Conservation (phyloP, 2,888 invertebrate genomes). For the Gari tellinella region DNA sequence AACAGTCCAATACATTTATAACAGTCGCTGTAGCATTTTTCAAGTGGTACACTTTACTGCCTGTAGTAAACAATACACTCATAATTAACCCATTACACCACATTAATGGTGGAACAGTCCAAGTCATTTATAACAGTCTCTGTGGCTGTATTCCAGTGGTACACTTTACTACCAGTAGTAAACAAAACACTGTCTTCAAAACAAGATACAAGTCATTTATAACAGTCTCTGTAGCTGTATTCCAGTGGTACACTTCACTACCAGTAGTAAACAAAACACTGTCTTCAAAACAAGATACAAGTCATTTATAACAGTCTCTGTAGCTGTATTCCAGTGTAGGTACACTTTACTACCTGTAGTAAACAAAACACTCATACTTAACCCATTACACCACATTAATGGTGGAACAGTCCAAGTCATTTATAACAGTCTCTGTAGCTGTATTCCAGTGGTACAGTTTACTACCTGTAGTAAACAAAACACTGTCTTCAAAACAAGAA, state of each 20-base stretch:
- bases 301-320: too few species aligned
- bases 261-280: too few species aligned
- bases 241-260: too few species aligned
- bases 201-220: neutral
- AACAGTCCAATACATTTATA: constrained; percentile 90
- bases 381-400: too few species aligned
- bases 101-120: constrained; percentile 87
- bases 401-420: constrained; percentile 89
- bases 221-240: too few species aligned
- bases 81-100: too few species aligned
- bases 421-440: constrained; percentile 88
- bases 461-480: constrained; percentile 87
- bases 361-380: too few species aligned
- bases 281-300: too few species aligned
- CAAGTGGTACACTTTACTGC: constrained; percentile 96
- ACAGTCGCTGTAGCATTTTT: constrained; percentile 89
- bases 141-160: constrained; percentile 92
- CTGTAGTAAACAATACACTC: constrained; percentile 84
- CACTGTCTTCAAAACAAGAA: neutral
- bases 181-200: neutral
- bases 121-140: constrained; percentile 90
- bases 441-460: constrained; percentile 95
- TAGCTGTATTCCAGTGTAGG: too few species aligned
- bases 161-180: constrained; percentile 91
- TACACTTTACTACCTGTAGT: too few species aligned